phyloP scores from a whole-genome alignment of 2,888 invertebrate species.

The Acrobasis suavella region DNA sequence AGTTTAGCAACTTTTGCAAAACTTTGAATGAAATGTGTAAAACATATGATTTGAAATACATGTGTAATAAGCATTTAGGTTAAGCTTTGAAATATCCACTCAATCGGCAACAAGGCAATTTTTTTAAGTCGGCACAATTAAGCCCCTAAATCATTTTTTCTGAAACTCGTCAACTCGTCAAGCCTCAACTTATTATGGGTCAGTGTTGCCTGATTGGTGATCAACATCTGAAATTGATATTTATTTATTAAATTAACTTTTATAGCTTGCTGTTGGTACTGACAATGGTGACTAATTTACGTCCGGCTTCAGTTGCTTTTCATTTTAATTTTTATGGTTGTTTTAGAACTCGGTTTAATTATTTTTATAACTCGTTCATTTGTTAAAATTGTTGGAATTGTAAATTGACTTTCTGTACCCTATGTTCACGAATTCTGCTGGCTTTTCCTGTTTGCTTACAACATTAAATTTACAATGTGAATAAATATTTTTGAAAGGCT shows the following conservation, averaged over 20 bases:
- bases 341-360: conserved; percentile 51
- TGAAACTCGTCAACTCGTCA: too few species aligned
- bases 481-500: background rate
- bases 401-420: conserved; percentile 31
- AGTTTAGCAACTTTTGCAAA: too few species aligned
- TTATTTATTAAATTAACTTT: conserved; percentile 77
- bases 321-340: conserved; percentile 53
- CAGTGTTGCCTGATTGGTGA: conserved; percentile 79
- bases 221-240: conserved; percentile 72
- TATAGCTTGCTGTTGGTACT: conserved; percentile 48
- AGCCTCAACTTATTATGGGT: conserved; percentile 72
- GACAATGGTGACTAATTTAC: conserved; percentile 73
- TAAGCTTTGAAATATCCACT: too few species aligned
- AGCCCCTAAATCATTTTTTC: too few species aligned
- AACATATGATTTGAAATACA: too few species aligned
- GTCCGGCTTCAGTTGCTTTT: conserved; percentile 58
- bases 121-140: too few species aligned
- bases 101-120: too few species aligned
- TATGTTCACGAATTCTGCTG: background rate
- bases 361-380: conserved; percentile 44
- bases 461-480: background rate
- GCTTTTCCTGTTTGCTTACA: background rate
- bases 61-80: too few species aligned
- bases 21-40: too few species aligned
- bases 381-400: conserved; percentile 38